These are phyloP conservation scores for Aphis gossypii DNA, from an alignment of 1,140 invertebrate species.

Conservation along the genomic window DNA sequence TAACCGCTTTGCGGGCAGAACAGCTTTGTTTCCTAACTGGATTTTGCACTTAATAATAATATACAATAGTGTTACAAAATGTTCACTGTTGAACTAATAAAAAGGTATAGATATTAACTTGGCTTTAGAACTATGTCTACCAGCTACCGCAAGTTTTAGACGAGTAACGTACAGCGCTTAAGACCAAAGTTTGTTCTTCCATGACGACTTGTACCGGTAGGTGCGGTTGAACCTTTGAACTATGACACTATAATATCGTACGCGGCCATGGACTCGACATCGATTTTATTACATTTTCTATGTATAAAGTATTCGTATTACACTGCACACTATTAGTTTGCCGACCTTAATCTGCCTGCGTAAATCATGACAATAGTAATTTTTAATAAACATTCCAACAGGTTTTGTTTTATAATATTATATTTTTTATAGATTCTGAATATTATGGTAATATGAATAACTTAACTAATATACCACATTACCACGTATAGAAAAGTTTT, in stretches of 20 bases:
- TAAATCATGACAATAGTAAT: conserved; percentile 27
- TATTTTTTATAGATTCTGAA: not conserved
- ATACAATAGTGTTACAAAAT: conserved; percentile 42
- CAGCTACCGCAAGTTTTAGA: conserved; percentile 28
- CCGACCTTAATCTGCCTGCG: conserved; percentile 47
- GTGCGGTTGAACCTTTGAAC: conserved; percentile 52
- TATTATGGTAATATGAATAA: not conserved
- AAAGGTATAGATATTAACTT: not conserved
- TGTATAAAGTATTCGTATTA: not conserved
- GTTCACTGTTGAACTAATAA: not conserved
- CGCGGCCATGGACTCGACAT: conserved; percentile 44
- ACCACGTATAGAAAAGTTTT: not conserved
- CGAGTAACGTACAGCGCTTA: not conserved
- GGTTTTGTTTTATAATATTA: not conserved
- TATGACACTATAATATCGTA: conserved; percentile 25
- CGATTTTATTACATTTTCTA: not conserved
- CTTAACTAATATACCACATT: not conserved
- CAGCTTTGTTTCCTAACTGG: conserved; percentile 51
- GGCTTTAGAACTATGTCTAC: not conserved
- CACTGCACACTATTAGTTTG: not conserved
- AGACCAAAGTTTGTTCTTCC: conserved; percentile 9
- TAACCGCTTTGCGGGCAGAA: conserved; percentile 50
- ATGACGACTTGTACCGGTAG: conserved; percentile 14
- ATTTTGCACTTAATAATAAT: conserved; percentile 14
- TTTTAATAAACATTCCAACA: conserved; percentile 18